Conservation (phyloP, 53 echinoderm and acorn worm genomes). For the Apostichopus leukothele region DNA sequence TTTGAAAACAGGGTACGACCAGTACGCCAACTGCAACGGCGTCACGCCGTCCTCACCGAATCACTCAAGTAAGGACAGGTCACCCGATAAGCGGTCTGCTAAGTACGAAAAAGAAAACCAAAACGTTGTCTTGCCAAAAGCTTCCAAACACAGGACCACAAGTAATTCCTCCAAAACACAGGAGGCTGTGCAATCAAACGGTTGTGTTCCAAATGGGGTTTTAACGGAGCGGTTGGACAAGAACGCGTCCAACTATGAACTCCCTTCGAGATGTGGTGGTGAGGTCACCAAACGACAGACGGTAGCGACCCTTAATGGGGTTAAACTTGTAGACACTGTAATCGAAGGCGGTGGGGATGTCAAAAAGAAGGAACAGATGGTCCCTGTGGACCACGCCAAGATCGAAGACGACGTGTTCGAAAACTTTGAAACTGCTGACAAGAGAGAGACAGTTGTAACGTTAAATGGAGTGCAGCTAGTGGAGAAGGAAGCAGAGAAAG, state of each 20-base stretch:
- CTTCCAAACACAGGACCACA: slow-evolving; percentile 35
- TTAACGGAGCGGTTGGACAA: slow-evolving; percentile 39
- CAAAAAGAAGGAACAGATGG: neutral
- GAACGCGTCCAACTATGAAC: slow-evolving; percentile 7
- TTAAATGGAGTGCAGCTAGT: slow-evolving; percentile 21
- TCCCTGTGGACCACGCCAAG: neutral
- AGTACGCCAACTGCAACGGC: slow-evolving; percentile 3
- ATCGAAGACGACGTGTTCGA: slow-evolving; percentile 36
- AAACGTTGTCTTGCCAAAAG: slow-evolving; percentile 26
- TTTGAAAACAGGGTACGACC: slow-evolving; percentile 34
- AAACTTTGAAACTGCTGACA: neutral
- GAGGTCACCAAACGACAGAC: slow-evolving; percentile 39
- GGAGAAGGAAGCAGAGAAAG: slow-evolving; percentile 48
- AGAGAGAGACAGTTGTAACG: slow-evolving; percentile 1
- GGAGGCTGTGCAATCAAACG: slow-evolving; percentile 43
- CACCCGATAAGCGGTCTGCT: neutral
- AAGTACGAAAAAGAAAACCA: slow-evolving; percentile 42
- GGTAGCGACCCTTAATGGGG: slow-evolving; percentile 30
- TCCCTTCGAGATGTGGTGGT: neutral
- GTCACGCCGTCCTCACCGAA: slow-evolving; percentile 1
- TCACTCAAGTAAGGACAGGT: slow-evolving; percentile 12
- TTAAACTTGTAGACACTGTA: slow-evolving; percentile 17
- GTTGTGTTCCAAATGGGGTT: slow-evolving; percentile 21
- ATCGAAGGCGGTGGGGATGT: neutral
- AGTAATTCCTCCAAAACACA: slow-evolving; percentile 13